Evolutionary conservation across 2,113 vertebrate genomes (phyloP), one percentile per base, ranked within the genome.

Genomic region (Sorex araneus): DNA sequence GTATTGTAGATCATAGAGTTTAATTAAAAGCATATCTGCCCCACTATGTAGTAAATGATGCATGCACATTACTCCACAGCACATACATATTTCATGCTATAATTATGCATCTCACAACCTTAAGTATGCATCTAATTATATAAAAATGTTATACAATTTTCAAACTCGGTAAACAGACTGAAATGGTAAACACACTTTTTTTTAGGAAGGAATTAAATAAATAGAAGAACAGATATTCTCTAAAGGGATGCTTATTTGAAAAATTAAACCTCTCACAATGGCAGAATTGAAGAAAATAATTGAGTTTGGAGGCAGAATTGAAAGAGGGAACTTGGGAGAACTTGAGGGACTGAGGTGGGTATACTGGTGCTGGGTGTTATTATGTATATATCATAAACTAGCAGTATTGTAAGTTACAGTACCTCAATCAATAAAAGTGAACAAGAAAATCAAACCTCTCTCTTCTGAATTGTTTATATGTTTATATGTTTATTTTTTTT

Each of bases 71-170:
- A 50, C n/a, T 89, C 6, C 40, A 77, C 9, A 67, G 13, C 77
- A 96, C 74, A 92, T 93, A 93, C 64, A 97, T 95, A 96, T 95
- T 95, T 95, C 89, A 94, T 95, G 64, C 86, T 93, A 81, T 84
- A 95, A 94, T 94, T 92, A 91, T 84, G 47, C 34, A 92, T 77
- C 95, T 94, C 60, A 66, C 64, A 85, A 92, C 87, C 50, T 73
- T 84, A 92, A 89, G 32, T 81, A 81, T 79, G 7, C 28, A 90
- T 97, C 94, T 95, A 86, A 89, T 87, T 95, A 89, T 89, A 94
- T 4, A 45, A 71, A 71, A 91, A 95, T 94, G 50, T 90, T 85
- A 69, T 15, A 76, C 63, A 91, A 73, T 89, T 87, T 93, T 89
- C 50, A 95, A 90, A 94, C 25, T 81, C 87, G 15, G 32, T 82